Percentiles rank a stretch among this genome's conserved stretches.
phyloP scores from a whole-genome alignment of 2,797 vertebrate species.

The Nannoperca obscura region DNA sequence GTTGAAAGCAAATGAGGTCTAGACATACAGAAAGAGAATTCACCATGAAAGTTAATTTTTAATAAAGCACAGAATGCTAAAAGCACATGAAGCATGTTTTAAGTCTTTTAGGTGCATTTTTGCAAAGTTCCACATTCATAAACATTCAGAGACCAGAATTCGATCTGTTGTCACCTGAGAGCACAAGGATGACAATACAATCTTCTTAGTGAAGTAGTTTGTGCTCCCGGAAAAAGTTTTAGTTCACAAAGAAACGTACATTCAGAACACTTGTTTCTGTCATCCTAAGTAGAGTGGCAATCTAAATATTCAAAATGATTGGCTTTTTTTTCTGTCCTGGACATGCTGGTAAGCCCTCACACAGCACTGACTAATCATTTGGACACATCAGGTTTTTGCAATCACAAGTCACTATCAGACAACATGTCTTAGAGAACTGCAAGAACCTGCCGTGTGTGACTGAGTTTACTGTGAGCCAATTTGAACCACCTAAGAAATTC shows the following conservation, averaged over 20 bases:
- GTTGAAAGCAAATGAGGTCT: slow-evolving; percentile 76
- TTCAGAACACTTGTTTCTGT: slow-evolving; percentile 73
- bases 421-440: slow-evolving; percentile 23
- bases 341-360: slow-evolving; percentile 40
- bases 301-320: slow-evolving; percentile 51
- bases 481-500: slow-evolving; percentile 27
- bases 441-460: slow-evolving; percentile 35
- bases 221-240: slow-evolving; percentile 76
- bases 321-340: slow-evolving; percentile 34
- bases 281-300: slow-evolving; percentile 41
- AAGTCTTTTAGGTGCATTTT: slow-evolving; percentile 79
- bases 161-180: slow-evolving; percentile 72
- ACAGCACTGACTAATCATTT: slow-evolving; percentile 46
- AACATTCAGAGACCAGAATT: slow-evolving; percentile 78
- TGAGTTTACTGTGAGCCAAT: slow-evolving; percentile 25
- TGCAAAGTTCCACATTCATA: slow-evolving; percentile 81
- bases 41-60: slow-evolving; percentile 61
- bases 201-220: slow-evolving; percentile 73
- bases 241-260: slow-evolving; percentile 74
- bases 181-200: slow-evolving; percentile 74
- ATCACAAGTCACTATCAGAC: slow-evolving; percentile 43
- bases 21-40: slow-evolving; percentile 79
- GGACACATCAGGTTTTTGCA: slow-evolving; percentile 43
- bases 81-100: slow-evolving; percentile 80
- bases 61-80: slow-evolving; percentile 80